Evolutionary conservation across 2,888 invertebrate genomes (phyloP).

Genomic region (Heteromyza rotundicornis): DNA sequence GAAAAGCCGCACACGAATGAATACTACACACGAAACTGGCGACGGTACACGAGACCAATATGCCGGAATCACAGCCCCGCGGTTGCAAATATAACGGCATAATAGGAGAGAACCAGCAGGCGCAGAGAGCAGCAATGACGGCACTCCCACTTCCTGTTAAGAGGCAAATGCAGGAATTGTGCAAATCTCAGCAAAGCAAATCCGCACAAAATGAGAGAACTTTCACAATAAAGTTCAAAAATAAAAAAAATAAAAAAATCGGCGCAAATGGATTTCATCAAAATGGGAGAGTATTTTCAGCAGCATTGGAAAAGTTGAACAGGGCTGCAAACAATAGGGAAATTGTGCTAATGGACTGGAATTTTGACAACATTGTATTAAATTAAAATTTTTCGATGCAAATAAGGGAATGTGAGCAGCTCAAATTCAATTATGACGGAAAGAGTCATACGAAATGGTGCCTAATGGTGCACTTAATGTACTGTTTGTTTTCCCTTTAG

Average conservation of each 20-base stretch:
- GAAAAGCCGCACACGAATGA: slow-evolving; percentile 54
- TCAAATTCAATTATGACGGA: no score
- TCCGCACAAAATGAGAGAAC: no score
- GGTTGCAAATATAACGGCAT: not conserved
- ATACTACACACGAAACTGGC: slow-evolving; percentile 6
- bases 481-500: no score
- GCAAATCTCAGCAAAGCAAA: not conserved
- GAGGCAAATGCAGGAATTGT: not conserved
- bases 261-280: not conserved
- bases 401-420: no score
- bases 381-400: no score
- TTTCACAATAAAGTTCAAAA: no score
- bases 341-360: no score
- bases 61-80: slow-evolving; percentile 17
- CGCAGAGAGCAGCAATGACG: not conserved
- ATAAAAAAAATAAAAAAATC: no score
- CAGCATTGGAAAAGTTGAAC: not conserved
- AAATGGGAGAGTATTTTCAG: not conserved
- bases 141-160: not conserved
- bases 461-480: no score
- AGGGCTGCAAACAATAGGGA: no score
- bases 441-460: no score
- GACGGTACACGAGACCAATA: not conserved
- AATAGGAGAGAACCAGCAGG: not conserved
- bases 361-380: no score